A percentile compares a stretch with the other conserved stretches of the same genome.
These are phyloP conservation scores for Danio jaintianensis DNA, from an alignment of 2,797 vertebrate species.

Conservation along the genomic window DNA sequence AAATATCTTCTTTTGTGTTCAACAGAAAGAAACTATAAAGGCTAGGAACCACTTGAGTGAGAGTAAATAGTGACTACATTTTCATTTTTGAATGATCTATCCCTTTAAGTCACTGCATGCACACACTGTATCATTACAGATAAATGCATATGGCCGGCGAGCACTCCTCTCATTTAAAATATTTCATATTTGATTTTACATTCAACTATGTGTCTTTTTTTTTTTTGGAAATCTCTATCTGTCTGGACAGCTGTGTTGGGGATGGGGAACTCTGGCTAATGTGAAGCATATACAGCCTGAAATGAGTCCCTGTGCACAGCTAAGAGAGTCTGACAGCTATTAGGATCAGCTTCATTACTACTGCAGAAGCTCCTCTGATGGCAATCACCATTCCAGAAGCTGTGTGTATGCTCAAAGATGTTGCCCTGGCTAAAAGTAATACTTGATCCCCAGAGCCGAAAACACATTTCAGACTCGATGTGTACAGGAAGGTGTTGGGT, in stretches of 20 bases:
- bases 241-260: background rate
- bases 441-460: constrained; percentile 39
- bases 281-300: background rate
- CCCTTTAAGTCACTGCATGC: too few relatives aligned
- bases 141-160: too few relatives aligned
- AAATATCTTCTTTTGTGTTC: too few relatives aligned
- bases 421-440: constrained; percentile 5
- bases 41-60: too few relatives aligned
- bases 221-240: background rate
- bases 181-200: too few relatives aligned
- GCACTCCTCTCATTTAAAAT: too few relatives aligned
- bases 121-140: too few relatives aligned
- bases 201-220: constrained; percentile 12
- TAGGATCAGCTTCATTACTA: constrained; percentile 41
- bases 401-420: constrained; percentile 4
- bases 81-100: too few relatives aligned
- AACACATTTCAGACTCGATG: constrained; percentile 27
- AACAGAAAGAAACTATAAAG: too few relatives aligned
- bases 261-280: constrained; percentile 12
- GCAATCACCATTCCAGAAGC: constrained; percentile 27
- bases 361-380: constrained; percentile 25
- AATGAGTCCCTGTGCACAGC: constrained; percentile 37
- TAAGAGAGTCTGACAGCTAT: constrained; percentile 47
- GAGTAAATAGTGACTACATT: too few relatives aligned
- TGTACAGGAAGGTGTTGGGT: constrained; percentile 28